Percentiles rank a stretch among this genome's conserved stretches.
phyloP scores from a whole-genome alignment of 2,797 vertebrate species.

The Cuniculus paca region DNA sequence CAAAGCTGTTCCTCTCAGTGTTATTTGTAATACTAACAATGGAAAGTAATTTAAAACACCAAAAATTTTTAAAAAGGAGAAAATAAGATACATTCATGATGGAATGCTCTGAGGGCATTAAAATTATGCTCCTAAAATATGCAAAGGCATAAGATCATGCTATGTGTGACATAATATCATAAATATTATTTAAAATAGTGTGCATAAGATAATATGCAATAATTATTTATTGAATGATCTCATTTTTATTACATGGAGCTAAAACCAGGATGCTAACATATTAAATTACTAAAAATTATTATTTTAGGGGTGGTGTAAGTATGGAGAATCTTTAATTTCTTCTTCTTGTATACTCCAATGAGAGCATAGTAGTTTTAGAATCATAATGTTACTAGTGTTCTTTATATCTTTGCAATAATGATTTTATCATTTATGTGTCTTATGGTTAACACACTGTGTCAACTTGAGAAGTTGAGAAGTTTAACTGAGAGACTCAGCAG shows the following conservation, averaged over 20 bases:
- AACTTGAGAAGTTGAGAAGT: too few relatives aligned
- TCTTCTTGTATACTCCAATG: slow-evolving; percentile 15
- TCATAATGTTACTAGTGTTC: slow-evolving; percentile 1
- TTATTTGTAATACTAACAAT: slow-evolving; percentile 4
- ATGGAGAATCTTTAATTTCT: neutral
- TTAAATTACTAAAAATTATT: slow-evolving; percentile 25
- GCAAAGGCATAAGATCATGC: neutral
- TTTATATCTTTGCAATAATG: slow-evolving; percentile 2
- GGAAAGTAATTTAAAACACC: neutral
- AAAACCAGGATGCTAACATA: neutral
- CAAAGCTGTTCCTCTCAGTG: neutral
- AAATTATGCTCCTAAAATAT: slow-evolving; percentile 61
- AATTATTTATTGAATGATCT: neutral
- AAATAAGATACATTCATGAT: neutral
- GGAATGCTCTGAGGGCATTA: neutral
- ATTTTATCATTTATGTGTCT: slow-evolving; percentile 16
- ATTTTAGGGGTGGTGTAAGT: neutral
- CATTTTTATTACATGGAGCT: slow-evolving; percentile 12
- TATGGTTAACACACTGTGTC: too few relatives aligned
- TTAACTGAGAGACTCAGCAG: too few relatives aligned
- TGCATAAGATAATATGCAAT: slow-evolving; percentile 27
- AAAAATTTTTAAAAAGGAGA: neutral
- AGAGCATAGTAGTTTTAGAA: slow-evolving; percentile 40
- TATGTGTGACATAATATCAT: neutral
- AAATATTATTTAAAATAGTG: neutral